Percentiles rank a stretch among this genome's conserved stretches.
These are phyloP conservation scores for Protosalanx chinensis DNA, from an alignment of 2,797 vertebrate species.

Conservation along the genomic window DNA sequence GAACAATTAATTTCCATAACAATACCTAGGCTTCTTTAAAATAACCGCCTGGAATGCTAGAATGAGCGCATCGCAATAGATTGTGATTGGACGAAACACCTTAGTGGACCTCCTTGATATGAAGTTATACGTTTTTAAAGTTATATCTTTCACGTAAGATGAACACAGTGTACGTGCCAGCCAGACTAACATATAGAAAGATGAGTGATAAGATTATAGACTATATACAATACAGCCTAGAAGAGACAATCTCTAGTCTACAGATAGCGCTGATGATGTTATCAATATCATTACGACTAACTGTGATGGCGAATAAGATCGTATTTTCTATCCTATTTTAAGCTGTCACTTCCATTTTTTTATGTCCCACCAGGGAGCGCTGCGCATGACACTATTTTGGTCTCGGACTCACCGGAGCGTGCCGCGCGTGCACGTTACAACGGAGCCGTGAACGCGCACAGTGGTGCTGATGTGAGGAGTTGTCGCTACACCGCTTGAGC, in stretches of 20 bases:
- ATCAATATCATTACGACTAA: not conserved
- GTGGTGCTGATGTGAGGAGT: conserved; percentile 68
- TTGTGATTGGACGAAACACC: not conserved
- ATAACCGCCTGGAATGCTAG: too few species aligned
- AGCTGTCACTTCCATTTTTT: not conserved
- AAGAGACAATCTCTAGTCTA: too few species aligned
- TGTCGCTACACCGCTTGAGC: conserved; percentile 25
- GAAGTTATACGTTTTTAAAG: too few species aligned
- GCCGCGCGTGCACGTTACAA: conserved; percentile 38
- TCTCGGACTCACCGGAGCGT: conserved; percentile 49
- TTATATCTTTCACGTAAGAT: too few species aligned
- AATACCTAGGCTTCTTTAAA: too few species aligned
- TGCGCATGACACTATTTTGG: conserved; percentile 30
- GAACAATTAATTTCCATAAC: too few species aligned
- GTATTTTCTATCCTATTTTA: not conserved
- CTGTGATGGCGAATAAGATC: not conserved
- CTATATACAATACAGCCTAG: too few species aligned
- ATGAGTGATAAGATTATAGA: too few species aligned
- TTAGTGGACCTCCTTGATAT: too few species aligned
- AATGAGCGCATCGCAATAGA: not conserved
- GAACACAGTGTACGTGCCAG: too few species aligned
- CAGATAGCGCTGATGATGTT: too few species aligned
- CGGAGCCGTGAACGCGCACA: conserved; percentile 12
- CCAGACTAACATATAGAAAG: too few species aligned
- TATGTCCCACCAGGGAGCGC: conserved; percentile 40